A percentile compares a stretch with the other conserved stretches of the same genome.
Conservation (phyloP, 2,113 vertebrate species). For the Hemibagrus wyckioides region DNA sequence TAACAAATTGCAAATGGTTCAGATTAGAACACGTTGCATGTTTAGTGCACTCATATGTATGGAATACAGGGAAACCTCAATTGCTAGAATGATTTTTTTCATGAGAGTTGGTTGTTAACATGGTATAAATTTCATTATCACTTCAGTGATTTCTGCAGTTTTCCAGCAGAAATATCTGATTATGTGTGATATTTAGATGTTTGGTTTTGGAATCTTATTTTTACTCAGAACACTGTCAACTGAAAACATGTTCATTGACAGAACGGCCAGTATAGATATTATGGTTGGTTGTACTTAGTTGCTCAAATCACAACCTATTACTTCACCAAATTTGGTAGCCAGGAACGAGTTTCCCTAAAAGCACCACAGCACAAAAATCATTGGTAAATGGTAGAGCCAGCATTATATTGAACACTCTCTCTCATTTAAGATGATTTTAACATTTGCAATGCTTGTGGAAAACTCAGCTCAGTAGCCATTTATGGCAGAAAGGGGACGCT, state of each 20-base stretch:
- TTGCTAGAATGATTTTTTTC: background rate
- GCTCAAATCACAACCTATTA: conserved; percentile 18
- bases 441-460: background rate
- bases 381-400: background rate
- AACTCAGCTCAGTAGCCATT: background rate
- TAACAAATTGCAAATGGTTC: background rate
- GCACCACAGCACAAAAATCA: background rate
- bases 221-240: background rate
- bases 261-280: conserved; percentile 21
- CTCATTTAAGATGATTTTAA: background rate
- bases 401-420: background rate
- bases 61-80: background rate
- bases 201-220: background rate
- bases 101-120: background rate
- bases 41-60: background rate
- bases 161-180: background rate
- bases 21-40: background rate
- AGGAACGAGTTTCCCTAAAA: background rate
- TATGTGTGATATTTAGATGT: background rate
- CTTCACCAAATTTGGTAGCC: conserved; percentile 1
- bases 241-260: background rate
- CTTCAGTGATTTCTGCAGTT: background rate
- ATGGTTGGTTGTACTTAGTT: conserved; percentile 3
- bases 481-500: background rate
- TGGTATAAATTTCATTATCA: background rate